Evolutionary conservation across 2,797 vertebrate species (phyloP), one percentile per base, ranked within the genome.

Genomic region (Poeciliopsis infans): DNA sequence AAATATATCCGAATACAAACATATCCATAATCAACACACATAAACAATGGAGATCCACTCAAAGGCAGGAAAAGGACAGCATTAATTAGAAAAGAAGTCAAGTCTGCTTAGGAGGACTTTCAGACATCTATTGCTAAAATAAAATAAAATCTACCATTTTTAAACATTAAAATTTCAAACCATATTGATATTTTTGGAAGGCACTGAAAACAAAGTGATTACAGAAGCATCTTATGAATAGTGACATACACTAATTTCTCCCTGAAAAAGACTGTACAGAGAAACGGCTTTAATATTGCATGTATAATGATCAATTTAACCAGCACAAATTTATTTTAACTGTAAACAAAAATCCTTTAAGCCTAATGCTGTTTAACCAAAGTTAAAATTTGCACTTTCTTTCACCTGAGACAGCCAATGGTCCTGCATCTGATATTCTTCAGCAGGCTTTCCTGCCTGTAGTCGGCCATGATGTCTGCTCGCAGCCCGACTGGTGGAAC

Each of bases 391-490:
- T 25, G 64, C 7, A 41, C 61, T 75, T 53, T 53, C 23, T 10
- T 13, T 25, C 12, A 83, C 78, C 73, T 1, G 0, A 69, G 39
- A 23, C 77, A 97, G 97, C 96, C 1, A 78, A 88, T 0, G 96
- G 96, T 0, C 94, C 95, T 36, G 82, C 87, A 0, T 90, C 96
- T 0, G 93, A 96, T 0, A 51, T 75, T 68, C 94, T 97, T 64
- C 97, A 98, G 93, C 97, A 98, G 89, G 97, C 96, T 0, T 90
- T 96, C 66, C 96, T 97, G 71, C 97, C 96, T 97, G 55, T 31
- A 20, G 97, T 97, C 20, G 92, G 89, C 15, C 8, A 95, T 0
- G 70, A 88, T 18, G 95, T 85, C 0, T 97, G 97, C 91, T 57
- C n/a, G 20, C 36, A 81, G 79, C 0, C 0, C 0, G 88, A 95